Evolutionary conservation across 2,888 invertebrate genomes (phyloP).

Genomic region (Nomada hirtipes): DNA sequence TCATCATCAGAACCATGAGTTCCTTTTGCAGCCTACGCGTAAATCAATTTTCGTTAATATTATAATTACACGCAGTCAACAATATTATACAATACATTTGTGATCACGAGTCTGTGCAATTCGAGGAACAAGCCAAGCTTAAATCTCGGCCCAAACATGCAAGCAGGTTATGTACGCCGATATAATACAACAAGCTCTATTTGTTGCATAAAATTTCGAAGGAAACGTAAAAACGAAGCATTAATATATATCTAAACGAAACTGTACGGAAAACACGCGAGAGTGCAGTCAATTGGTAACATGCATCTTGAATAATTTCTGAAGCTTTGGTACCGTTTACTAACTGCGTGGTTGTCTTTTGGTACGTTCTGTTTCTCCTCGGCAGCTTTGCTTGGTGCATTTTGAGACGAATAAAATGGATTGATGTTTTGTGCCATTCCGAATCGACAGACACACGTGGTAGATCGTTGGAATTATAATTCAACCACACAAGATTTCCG

Average conservation of each 20-base stretch:
- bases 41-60: slow-evolving; percentile 4
- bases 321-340: slow-evolving; percentile 90
- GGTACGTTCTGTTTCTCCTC: slow-evolving; percentile 90
- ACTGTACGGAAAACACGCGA: neutral
- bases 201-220: neutral
- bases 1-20: slow-evolving; percentile 95
- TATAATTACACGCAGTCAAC: neutral
- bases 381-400: slow-evolving; percentile 91
- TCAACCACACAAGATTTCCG: slow-evolving; percentile 44
- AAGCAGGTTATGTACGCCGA: slow-evolving; percentile 42
- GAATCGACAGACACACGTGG: slow-evolving; percentile 29
- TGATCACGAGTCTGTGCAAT: neutral
- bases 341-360: slow-evolving; percentile 94
- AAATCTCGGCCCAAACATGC: slow-evolving; percentile 34
- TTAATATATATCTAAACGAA: neutral
- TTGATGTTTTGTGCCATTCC: slow-evolving; percentile 95
- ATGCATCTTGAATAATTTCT: neutral
- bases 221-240: neutral
- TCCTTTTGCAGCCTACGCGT: slow-evolving; percentile 92
- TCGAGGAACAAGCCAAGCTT: slow-evolving; percentile 1
- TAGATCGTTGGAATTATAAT: slow-evolving; percentile 35
- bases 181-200: neutral
- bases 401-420: slow-evolving; percentile 91
- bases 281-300: neutral
- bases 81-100: neutral